phyloP scores from a whole-genome alignment of 2,888 invertebrate species.

The Vesta saturnalis region DNA sequence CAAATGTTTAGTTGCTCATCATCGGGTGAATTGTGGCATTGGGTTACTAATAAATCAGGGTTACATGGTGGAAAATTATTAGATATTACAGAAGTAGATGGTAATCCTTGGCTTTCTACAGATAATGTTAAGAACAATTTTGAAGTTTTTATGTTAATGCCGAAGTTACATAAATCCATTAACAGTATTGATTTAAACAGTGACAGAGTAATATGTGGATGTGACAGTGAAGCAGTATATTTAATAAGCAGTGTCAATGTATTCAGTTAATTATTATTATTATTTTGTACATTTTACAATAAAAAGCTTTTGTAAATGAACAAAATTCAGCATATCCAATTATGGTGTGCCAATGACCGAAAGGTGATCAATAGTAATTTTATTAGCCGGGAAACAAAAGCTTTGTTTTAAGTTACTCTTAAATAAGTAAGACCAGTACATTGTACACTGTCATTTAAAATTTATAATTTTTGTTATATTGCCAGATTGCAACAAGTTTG shows the following conservation, averaged over 20 bases:
- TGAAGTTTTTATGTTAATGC: constrained; percentile 78
- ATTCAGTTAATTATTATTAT: constrained; percentile 43
- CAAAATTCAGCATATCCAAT: too few species aligned
- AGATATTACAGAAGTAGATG: constrained; percentile 46
- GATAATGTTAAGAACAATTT: constrained; percentile 75
- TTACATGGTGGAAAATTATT: constrained; percentile 26
- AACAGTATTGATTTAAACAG: constrained; percentile 84
- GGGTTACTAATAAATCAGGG: constrained; percentile 72
- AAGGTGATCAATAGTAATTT: too few species aligned
- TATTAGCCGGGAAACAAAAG: too few species aligned
- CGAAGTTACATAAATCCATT: constrained; percentile 78
- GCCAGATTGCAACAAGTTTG: too few species aligned
- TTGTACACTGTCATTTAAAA: too few species aligned
- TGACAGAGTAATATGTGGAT: constrained; percentile 81
- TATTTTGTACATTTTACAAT: constrained; percentile 11
- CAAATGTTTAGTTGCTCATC: constrained; percentile 84
- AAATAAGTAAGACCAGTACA: too few species aligned
- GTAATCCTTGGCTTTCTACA: constrained; percentile 73
- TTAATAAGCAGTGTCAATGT: constrained; percentile 72
- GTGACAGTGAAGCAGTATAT: constrained; percentile 90
- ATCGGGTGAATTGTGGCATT: constrained; percentile 90
- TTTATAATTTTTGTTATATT: too few species aligned
- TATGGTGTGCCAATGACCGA: too few species aligned
- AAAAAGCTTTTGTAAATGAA: too few species aligned
- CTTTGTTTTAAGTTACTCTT: too few species aligned